A percentile compares a stretch with the other conserved stretches of the same genome.
Evolutionary conservation across 2,888 invertebrate species (phyloP).

Genomic region (Mamestra brassicae): DNA sequence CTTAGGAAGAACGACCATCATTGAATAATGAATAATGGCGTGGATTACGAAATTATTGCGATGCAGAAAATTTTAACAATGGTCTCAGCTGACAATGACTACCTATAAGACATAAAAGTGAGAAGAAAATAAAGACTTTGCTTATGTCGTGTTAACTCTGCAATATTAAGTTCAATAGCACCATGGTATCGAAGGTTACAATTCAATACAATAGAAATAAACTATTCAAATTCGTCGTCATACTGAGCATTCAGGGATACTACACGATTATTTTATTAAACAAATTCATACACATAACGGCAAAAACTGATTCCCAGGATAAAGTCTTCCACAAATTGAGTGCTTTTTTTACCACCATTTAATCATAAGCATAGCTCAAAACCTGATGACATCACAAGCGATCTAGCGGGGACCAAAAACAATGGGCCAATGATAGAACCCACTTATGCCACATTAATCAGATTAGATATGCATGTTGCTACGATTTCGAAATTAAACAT

Average conservation of each 20-base stretch:
- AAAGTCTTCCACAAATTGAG: neutral
- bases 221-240: slow-evolving; percentile 8
- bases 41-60: slow-evolving; percentile 1
- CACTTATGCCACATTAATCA: slow-evolving; percentile 48
- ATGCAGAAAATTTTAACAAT: slow-evolving; percentile 16
- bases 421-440: slow-evolving; percentile 50
- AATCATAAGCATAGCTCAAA: slow-evolving; percentile 6
- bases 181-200: slow-evolving; percentile 9
- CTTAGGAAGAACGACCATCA: slow-evolving; percentile 32
- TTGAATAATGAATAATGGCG: neutral
- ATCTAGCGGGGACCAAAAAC: slow-evolving; percentile 20
- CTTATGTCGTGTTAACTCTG: slow-evolving; percentile 13
- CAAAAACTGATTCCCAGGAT: neutral
- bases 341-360: neutral
- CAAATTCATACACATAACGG: neutral
- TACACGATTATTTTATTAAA: neutral
- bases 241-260: slow-evolving; percentile 10
- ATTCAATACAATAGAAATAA: neutral
- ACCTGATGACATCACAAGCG: slow-evolving; percentile 41
- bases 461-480: slow-evolving; percentile 56
- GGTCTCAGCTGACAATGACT: slow-evolving; percentile 18
- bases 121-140: neutral
- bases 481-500: slow-evolving; percentile 48
- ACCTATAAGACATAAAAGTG: slow-evolving; percentile 9
- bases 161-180: neutral